Evolutionary conservation across 2,888 invertebrate genomes (phyloP).

Genomic region (Muschampia plurimacula): DNA sequence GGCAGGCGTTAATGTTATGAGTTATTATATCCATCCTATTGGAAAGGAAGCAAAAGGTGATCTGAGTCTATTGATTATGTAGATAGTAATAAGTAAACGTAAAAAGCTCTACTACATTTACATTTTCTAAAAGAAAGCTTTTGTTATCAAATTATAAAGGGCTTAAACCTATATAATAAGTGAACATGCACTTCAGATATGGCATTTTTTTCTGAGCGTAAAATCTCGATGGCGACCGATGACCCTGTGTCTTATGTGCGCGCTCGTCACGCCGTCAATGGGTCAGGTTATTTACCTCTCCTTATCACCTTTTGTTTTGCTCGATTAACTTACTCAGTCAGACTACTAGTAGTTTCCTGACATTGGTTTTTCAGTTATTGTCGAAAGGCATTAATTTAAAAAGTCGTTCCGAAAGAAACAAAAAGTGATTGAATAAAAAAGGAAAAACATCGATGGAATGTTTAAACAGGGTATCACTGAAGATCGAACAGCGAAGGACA

Average conservation of each 20-base stretch:
- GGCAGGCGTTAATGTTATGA: too few relatives aligned
- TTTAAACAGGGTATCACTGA: conserved; percentile 70
- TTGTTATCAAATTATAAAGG: too few relatives aligned
- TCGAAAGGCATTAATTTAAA: conserved; percentile 18
- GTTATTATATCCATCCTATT: too few relatives aligned
- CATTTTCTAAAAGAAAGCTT: too few relatives aligned
- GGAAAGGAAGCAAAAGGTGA: too few relatives aligned
- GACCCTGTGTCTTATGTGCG: conserved; percentile 48
- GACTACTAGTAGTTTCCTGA: conserved; percentile 46
- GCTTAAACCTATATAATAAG: too few relatives aligned
- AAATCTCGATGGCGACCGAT: conserved; percentile 2
- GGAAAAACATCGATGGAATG: conserved; percentile 50
- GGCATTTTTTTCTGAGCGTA: not conserved
- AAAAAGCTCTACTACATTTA: too few relatives aligned
- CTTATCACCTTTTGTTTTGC: conserved; percentile 85
- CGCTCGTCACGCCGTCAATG: conserved; percentile 76
- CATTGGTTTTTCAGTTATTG: conserved; percentile 26
- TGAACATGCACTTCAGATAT: not conserved
- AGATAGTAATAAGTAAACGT: too few relatives aligned
- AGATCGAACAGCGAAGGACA: conserved; percentile 71
- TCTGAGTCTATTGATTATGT: too few relatives aligned
- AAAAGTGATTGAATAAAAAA: conserved; percentile 42
- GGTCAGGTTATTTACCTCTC: conserved; percentile 83
- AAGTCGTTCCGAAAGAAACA: conserved; percentile 31
- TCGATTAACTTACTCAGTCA: conserved; percentile 75